Conservation (phyloP, 2,113 vertebrate species). For the Macaca mulatta region DNA sequence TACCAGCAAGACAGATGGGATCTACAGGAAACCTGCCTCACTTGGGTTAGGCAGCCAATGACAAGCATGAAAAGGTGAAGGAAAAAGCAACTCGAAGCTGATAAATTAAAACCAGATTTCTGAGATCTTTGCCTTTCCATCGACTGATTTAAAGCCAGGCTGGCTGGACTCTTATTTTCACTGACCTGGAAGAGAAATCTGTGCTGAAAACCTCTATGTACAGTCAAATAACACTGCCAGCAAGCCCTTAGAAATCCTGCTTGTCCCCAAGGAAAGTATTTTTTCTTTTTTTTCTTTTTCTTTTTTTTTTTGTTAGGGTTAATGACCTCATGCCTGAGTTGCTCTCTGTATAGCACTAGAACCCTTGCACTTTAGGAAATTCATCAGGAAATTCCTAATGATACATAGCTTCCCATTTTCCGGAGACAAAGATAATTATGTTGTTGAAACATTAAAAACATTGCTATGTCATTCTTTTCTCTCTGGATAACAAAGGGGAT, state of each 20-base stretch:
- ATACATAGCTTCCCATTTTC: background rate
- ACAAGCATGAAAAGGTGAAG: background rate
- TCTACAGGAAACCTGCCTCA: conserved; percentile 21
- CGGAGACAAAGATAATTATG: background rate
- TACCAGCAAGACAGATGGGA: conserved; percentile 59
- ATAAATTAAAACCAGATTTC: conserved; percentile 21
- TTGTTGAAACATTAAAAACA: background rate
- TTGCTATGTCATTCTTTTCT: background rate
- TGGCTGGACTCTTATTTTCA: background rate
- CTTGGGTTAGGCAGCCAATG: background rate
- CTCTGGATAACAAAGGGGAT: background rate
- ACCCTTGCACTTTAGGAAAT: background rate
- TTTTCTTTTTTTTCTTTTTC: background rate
- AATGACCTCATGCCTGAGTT: background rate
- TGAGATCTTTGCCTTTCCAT: background rate
- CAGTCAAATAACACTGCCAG: background rate
- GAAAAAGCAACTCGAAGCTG: background rate
- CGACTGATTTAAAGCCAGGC: background rate
- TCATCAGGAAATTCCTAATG: conserved; percentile 7
- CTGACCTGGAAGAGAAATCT: background rate
- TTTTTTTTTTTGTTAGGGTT: background rate
- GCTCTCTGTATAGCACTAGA: background rate
- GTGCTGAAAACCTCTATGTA: background rate
- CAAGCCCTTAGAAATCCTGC: background rate
- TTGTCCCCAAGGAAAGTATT: background rate